Conservation (phyloP, 2,888 invertebrate species). For the Mesorhabditis belari region DNA sequence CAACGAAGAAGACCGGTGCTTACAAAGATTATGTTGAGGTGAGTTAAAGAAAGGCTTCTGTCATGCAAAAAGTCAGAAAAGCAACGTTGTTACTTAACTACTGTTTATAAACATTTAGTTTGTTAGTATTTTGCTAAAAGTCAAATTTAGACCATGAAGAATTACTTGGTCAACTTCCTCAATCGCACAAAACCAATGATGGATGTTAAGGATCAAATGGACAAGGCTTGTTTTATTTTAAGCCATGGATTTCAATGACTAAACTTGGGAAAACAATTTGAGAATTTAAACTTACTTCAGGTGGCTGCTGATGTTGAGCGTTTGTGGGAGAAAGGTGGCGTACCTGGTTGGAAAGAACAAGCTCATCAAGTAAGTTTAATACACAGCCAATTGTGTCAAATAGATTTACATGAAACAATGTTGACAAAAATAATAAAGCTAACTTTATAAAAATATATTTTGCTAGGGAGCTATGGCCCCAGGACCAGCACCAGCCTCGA, state of each 20-base stretch:
- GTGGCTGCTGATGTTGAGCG: neutral
- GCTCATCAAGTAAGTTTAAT: neutral
- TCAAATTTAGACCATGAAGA: slow-evolving; percentile 2
- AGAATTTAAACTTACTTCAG: neutral
- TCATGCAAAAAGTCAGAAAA: neutral
- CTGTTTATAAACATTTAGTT: neutral
- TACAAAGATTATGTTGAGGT: slow-evolving; percentile 66
- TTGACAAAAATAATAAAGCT: too few species aligned
- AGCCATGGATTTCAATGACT: too few species aligned
- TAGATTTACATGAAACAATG: too few species aligned
- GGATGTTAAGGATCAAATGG: slow-evolving; percentile 33
- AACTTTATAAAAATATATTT: neutral
- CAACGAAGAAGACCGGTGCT: slow-evolving; percentile 58
- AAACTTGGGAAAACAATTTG: neutral
- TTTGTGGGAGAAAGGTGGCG: neutral
- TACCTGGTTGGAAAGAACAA: neutral
- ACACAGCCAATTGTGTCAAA: too few species aligned
- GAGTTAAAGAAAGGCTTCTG: slow-evolving; percentile 58
- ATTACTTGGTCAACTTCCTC: slow-evolving; percentile 41
- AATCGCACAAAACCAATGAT: slow-evolving; percentile 43
- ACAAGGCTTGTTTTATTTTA: neutral
- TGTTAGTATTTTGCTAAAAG: neutral
- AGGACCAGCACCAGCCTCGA: slow-evolving; percentile 73
- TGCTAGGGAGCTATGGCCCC: neutral
- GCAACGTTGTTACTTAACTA: slow-evolving; percentile 3